Evolutionary conservation across 2,797 vertebrate genomes (phyloP).

Genomic region (Lepidocolaptes lacrymiger): DNA sequence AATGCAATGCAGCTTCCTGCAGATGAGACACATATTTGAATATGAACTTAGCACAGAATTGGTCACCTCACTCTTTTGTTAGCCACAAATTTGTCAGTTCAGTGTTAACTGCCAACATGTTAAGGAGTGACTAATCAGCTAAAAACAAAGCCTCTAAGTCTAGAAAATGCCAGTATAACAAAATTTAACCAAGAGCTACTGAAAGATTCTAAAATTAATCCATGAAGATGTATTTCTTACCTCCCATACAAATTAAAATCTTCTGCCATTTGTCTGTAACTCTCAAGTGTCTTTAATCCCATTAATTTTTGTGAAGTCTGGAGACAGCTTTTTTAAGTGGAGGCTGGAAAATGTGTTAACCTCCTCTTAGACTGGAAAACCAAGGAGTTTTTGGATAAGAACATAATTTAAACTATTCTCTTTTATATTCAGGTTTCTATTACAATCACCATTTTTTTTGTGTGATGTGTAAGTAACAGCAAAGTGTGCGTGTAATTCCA

Average conservation of each 20-base stretch:
- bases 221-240: neutral
- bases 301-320: neutral
- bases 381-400: neutral
- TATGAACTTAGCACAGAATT: neutral
- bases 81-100: neutral
- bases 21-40: constrained; percentile 18
- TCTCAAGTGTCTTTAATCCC: neutral
- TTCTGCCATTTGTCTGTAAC: neutral
- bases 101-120: neutral
- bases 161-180: neutral
- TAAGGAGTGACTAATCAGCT: neutral
- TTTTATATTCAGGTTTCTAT: neutral
- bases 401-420: neutral
- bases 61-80: neutral
- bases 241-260: neutral
- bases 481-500: neutral
- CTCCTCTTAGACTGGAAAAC: neutral
- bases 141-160: neutral
- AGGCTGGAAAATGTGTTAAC: neutral
- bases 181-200: neutral
- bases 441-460: neutral
- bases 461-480: neutral
- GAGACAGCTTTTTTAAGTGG: neutral
- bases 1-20: neutral
- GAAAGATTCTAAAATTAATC: neutral